Evolutionary conservation across 1,140 invertebrate species (phyloP), one percentile per base, ranked within the genome.

Genomic region (Halotydeus destructor): DNA sequence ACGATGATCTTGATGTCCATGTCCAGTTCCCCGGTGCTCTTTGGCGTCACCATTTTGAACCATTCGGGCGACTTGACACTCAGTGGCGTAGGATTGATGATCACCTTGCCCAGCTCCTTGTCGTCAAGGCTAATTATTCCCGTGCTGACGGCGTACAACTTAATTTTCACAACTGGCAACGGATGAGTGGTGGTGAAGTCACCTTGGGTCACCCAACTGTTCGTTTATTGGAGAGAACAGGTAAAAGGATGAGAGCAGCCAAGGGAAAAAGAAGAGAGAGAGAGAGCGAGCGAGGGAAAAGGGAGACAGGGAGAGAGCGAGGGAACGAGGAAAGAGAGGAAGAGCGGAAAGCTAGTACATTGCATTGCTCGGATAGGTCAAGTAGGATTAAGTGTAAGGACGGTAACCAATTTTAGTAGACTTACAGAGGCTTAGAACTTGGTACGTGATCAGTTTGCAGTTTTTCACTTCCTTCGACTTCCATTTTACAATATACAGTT

Each of bases 401-500:
- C n/a, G n/a, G n/a, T n/a, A n/a, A n/a, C n/a, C n/a, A n/a, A n/a
- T n/a, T n/a, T n/a, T n/a, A n/a, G n/a, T 19, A 44, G 28, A 66
- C 70, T 73, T 64, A 83, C 86, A 86, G 83, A 38, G 91, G 91
- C 64, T 97, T 97, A 0, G 85, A 91, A 12, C 89, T 91, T 66
- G 98, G 89, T 2, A 91, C 89, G 63, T 97, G 89, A 67, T 97
- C 94, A 5, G 94, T 99, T 66, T 97, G 91, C 28, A 98, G 65
- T 62, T 98, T 98, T 57, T 96, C 88, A 23, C 63, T 63, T 43
- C 80, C 81, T 63, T 98, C 91, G 1, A 97, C 88, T 67, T 99
- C 93, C 94, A 99, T 98, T 19, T 91, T 98, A 62, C 94, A 98
- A 65, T 98, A 99, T 24, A 99, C 89, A 54, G 98, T 94, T 56